phyloP scores from a whole-genome alignment of 2,888 invertebrate species.

The Chloroclysta siterata region DNA sequence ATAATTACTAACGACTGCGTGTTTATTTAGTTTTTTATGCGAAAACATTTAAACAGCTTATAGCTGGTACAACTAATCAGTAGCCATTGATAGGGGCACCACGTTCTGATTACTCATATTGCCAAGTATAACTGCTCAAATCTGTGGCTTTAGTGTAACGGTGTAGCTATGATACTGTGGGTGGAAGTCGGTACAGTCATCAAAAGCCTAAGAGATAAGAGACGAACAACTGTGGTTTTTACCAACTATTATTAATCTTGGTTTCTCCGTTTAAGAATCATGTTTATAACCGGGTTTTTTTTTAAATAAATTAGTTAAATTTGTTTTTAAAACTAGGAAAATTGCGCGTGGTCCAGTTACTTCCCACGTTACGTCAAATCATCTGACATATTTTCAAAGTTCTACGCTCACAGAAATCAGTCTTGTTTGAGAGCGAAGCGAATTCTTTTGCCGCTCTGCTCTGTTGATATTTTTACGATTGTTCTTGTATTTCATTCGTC shows the following conservation, averaged over 20 bases:
- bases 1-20: constrained; percentile 16
- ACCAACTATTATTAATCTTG: too few relatives aligned
- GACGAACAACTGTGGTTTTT: too few relatives aligned
- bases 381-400: too few relatives aligned
- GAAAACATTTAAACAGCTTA: constrained; percentile 4
- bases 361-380: too few relatives aligned
- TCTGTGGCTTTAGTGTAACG: not conserved
- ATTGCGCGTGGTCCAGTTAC: too few relatives aligned
- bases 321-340: too few relatives aligned
- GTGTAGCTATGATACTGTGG: constrained; percentile 1
- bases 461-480: not conserved
- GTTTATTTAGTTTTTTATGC: constrained; percentile 19
- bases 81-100: constrained; percentile 11
- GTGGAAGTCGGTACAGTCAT: not conserved
- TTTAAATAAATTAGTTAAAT: not conserved
- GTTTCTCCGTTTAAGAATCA: too few relatives aligned
- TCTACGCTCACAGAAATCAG: too few relatives aligned
- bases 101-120: not conserved
- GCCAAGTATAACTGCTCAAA: constrained; percentile 1
- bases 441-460: not conserved
- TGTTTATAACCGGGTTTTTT: not conserved
- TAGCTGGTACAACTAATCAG: constrained; percentile 33
- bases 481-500: not conserved
- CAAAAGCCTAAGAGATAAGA: not conserved
- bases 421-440: too few relatives aligned